These are phyloP conservation scores for Trichacis sp. DNA, from an alignment of 2,888 invertebrate species.

Conservation along the genomic window DNA sequence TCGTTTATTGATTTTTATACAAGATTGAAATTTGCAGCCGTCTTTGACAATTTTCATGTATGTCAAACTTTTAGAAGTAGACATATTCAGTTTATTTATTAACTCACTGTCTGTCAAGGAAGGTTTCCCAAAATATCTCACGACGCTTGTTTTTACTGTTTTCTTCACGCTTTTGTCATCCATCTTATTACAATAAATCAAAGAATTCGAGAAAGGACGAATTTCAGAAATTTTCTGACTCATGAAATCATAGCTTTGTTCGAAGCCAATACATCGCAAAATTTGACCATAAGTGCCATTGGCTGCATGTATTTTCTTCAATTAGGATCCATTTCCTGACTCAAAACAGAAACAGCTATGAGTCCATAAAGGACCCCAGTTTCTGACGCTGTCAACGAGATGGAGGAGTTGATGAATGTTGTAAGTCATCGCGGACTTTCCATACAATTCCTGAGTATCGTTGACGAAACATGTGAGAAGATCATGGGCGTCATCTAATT, in stretches of 20 bases:
- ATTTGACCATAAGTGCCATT: constrained; percentile 24
- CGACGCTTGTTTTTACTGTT: background rate
- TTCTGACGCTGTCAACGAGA: constrained; percentile 1
- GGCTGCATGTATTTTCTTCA: constrained; percentile 18
- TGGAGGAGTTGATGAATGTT: constrained; percentile 16
- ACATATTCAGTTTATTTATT: constrained; percentile 8
- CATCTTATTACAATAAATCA: constrained; percentile 7
- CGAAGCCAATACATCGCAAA: constrained; percentile 3
- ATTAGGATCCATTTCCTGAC: constrained; percentile 11
- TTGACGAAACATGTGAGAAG: no score
- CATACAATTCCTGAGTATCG: constrained; percentile 13
- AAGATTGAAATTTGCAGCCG: constrained; percentile 12
- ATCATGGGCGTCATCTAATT: constrained; percentile 1
- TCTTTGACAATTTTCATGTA: constrained; percentile 9
- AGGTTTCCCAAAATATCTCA: constrained; percentile 11
- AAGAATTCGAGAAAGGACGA: constrained; percentile 1
- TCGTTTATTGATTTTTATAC: constrained; percentile 10
- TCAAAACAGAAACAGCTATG: constrained; percentile 19
- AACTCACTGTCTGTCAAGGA: background rate
- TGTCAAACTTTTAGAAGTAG: background rate
- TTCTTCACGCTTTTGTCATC: constrained; percentile 8
- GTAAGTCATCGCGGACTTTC: constrained; percentile 4
- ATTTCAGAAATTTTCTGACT: constrained; percentile 3
- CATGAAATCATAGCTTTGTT: constrained; percentile 11
- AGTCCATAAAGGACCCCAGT: constrained; percentile 19